A percentile compares a stretch with the other conserved stretches of the same genome.
Evolutionary conservation across 2,797 vertebrate genomes (phyloP).

Genomic region (Cichlasoma orientale): DNA sequence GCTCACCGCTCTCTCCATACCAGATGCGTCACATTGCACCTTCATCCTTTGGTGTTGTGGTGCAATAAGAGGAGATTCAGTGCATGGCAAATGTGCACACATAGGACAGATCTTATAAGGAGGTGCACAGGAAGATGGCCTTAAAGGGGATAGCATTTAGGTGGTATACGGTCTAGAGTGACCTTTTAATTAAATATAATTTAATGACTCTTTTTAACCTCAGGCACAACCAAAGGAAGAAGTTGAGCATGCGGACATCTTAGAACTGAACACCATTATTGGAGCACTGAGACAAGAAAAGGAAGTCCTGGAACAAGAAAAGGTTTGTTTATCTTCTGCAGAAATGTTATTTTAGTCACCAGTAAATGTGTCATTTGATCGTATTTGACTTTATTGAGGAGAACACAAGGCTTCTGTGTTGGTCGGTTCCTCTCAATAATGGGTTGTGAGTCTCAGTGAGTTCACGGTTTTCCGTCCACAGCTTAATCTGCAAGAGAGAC

Average conservation of each 20-base stretch:
- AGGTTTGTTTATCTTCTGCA: constrained; percentile 68
- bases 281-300: constrained; percentile 82
- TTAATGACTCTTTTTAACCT: background rate
- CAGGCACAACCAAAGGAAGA: constrained; percentile 75
- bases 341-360: background rate
- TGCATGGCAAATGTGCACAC: background rate
- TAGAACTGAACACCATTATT: constrained; percentile 83
- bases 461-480: constrained; percentile 42
- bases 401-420: background rate
- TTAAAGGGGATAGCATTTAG: background rate
- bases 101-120: background rate
- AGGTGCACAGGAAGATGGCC: no score
- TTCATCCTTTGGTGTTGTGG: background rate
- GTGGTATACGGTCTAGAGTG: background rate
- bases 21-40: background rate
- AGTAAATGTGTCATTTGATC: rapidly evolving
- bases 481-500: constrained; percentile 78
- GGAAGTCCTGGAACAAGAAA: constrained; percentile 79
- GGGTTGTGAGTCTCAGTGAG: background rate
- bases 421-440: background rate
- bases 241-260: constrained; percentile 83
- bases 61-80: background rate
- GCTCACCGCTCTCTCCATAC: no score
- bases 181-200: background rate
- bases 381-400: background rate